Evolutionary conservation across 1,140 invertebrate species (phyloP), one percentile per base, ranked within the genome.

Genomic region (Kradibia gibbosae): DNA sequence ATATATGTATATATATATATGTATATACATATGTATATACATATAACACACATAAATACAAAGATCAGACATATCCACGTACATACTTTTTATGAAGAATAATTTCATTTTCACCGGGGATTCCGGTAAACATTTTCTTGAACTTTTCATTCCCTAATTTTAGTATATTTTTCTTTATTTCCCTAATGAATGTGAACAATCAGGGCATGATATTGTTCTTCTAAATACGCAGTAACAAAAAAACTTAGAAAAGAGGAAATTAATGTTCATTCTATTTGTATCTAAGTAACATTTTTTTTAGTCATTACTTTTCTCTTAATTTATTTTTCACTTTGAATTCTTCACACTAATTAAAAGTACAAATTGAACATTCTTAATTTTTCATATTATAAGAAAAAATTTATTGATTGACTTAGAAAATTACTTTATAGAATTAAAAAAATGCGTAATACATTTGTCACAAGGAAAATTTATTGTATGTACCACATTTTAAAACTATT

Each of bases 221-320:
- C 75, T 82, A 82, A 82, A 82, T 67, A 82, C 80, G 80, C 75
- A 82, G 36, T 73, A 82, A 81, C 80, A 81, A 81, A 81, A 77
- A 57, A 82, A 78, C 72, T 78, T n/a, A 78, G 45, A 71, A 82
- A 82, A 57, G 71, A 74, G 78, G 70, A 78, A 28, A 71, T 36
- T 82, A 67, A 79, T 79, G 50, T 73, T 65, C 57, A 67, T 78
- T 78, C 76, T 79, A 79, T 74, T 45, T 78, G 74, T 82, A 78
- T 67, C 71, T 81, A 77, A 42, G 34, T 39, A 67, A 78, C 70
- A 39, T 34, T 82, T 73, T 73, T 10, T 82, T 78, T 74, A 73
- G 22, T 78, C 79, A 60, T 82, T 77, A 71, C 73, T 82, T 3
- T 77, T 73, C 53, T 77, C 50, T 77, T 65, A 71, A 22, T 78